Base-by-base conservation (phyloP, 2,797 vertebrate species). In the Cetoscarus ocellatus region DNA sequence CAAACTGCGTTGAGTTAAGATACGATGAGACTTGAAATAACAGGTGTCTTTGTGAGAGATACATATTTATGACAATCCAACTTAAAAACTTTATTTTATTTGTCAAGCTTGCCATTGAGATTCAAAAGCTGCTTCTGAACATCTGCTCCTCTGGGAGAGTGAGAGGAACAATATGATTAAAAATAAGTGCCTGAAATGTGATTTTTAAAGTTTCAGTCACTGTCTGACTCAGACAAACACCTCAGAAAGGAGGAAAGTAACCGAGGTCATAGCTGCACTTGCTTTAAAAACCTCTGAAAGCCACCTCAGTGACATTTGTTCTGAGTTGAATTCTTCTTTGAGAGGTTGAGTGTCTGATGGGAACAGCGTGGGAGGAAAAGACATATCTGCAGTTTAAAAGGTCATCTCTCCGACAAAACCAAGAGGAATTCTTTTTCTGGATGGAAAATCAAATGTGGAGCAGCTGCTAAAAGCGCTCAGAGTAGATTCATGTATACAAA, bases 341-440 rank as follows among this genome's bases (percentile, higher is more conserved):
- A 66, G 57, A 38, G 70, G 62, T 52, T 69, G 74, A 83, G 86
- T 61, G 78, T 60, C 60, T 83, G 74, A 84, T 49, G 49, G 79
- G 42, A 52, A 49, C 17, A 2, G 54, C 7, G 77, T 51, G 40
- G 73, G 79, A 81, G 73, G 65, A 71, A 78, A 73, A 84, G 44
- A 62, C 64, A 58, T 65, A 85, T 88, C 79, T 86, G 76, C 40
- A 1, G 66, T 27, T 62, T 65, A 44, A 84, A 88, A 91, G 85
- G 84, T 87, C 85, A 89, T 70, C 73, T 50, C 70, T 61, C 45
- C 75, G 50, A 67, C 79, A 79, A 70, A 53, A 68, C 38, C 1
- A 61, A 82, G 65, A 68, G 80, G 77, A 78, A 61, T 75, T 84
- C 69, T 56, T 42, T 48, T 18, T 78, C 42, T 34, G 63, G 48